Conservation (phyloP, 2,113 vertebrate genomes). For the Lucifuga dentata region DNA sequence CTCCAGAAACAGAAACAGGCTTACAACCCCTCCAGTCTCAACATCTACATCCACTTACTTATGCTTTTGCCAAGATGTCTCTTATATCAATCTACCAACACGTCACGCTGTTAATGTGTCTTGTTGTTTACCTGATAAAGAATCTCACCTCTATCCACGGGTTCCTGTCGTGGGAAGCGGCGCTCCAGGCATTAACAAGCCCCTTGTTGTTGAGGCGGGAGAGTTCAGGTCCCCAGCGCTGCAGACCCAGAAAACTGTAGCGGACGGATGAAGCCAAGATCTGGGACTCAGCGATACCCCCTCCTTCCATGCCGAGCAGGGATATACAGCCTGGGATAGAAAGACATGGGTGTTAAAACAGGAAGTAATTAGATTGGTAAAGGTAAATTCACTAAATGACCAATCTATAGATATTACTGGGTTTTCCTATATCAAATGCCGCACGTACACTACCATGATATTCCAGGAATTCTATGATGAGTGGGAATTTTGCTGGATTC, state of each 20-base stretch:
- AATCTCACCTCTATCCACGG: conserved; percentile 93
- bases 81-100: background rate
- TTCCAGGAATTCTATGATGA: too few species aligned
- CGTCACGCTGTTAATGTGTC: background rate
- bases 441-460: too few species aligned
- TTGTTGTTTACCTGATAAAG: too few species aligned
- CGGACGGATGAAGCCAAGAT: conserved; percentile 90
- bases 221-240: conserved; percentile 93
- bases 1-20: too few species aligned
- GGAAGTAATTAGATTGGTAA: too few species aligned
- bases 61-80: too few species aligned
- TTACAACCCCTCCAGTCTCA: too few species aligned
- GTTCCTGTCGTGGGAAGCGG: conserved; percentile 89
- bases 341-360: background rate
- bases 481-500: too few species aligned
- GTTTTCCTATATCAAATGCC: too few species aligned
- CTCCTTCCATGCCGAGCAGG: conserved; percentile 91
- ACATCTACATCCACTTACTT: too few species aligned
- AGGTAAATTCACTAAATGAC: too few species aligned
- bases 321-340: conserved; percentile 84
- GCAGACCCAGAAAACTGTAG: conserved; percentile 89
- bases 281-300: conserved; percentile 89
- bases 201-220: conserved; percentile 91
- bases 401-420: too few species aligned
- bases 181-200: conserved; percentile 95